Base-by-base conservation (phyloP, 2,113 vertebrate species). In the Podiceps cristatus region DNA sequence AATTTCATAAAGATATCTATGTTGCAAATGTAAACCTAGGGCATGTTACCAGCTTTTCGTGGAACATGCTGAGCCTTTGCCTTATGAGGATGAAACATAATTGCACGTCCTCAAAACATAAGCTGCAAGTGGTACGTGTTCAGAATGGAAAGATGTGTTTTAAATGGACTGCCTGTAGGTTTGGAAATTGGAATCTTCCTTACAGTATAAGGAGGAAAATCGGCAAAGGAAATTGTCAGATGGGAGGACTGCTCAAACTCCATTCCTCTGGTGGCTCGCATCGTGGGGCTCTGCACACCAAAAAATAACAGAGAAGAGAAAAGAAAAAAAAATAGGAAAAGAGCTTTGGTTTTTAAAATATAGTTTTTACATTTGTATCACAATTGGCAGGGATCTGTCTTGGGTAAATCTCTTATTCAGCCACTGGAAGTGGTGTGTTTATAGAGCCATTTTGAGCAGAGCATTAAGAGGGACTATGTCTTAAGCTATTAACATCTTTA, bases 161-260 rank as follows among this genome's bases (percentile, higher is more conserved):
- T 69, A 93, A 92, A 90, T 92, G 83, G 86, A 17, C 87, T 90
- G 80, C 91, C 92, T 89, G 87, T 17, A 87, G 93, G 44, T 71
- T 59, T 74, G 71, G 85, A 95, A 97, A 95, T 97, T 88, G 88
- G 74, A 90, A 96, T 97, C 56, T 91, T 91, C 79, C 63, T 73
- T 53, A n/a, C 16, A 24, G 73, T 56, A 18, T 28, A 25, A 63
- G n/a, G 2, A 87, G 58, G 62, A 31, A 90, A 69, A 93, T 42
- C 50, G 91, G 83, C 63, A 74, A 42, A 64, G 44, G 62, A 52
- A 75, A 37, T 67, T 83, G 58, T 67, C 42, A 81, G 88, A 42
- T 5, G 17, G 40, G 52, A 91, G 68, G 33, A 7, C 42, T 73
- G 73, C 66, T 91, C 59, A 5, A 7, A n/a, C 74, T 42, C 13